Conservation (phyloP, 2,888 invertebrate genomes). For the Eristalis pertinax region DNA sequence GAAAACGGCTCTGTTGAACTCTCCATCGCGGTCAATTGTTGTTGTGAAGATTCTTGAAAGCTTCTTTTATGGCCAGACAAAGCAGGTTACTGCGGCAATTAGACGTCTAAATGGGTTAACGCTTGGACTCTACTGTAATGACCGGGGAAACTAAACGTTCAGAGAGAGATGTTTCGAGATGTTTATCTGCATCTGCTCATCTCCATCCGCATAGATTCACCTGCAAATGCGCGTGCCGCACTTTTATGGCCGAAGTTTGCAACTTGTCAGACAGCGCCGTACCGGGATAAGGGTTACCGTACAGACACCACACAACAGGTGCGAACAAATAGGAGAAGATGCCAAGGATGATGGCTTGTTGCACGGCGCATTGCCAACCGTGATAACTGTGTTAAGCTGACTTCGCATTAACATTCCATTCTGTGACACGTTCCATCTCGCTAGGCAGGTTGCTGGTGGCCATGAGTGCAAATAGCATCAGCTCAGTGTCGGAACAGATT, state of each 20-base stretch:
- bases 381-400: background rate
- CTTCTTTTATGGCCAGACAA: constrained; percentile 3
- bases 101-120: constrained; percentile 27
- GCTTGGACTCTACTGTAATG: constrained; percentile 21
- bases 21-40: background rate
- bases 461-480: background rate
- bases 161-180: background rate
- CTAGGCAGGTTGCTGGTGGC: background rate
- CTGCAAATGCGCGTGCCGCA: background rate
- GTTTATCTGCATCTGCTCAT: background rate
- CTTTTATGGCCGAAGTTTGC: background rate
- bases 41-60: background rate
- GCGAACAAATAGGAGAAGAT: background rate
- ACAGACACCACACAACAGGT: background rate
- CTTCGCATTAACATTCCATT: background rate
- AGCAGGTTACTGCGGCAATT: constrained; percentile 20
- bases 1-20: background rate
- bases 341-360: background rate
- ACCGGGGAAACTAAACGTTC: background rate
- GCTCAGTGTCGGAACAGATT: background rate
- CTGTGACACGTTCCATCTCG: background rate
- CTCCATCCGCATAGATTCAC: background rate
- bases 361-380: background rate
- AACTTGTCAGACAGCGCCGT: background rate
- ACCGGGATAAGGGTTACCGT: background rate